These are phyloP conservation scores for Leucoraja erinaceus DNA, from an alignment of 2,113 vertebrate species.

Conservation along the genomic window DNA sequence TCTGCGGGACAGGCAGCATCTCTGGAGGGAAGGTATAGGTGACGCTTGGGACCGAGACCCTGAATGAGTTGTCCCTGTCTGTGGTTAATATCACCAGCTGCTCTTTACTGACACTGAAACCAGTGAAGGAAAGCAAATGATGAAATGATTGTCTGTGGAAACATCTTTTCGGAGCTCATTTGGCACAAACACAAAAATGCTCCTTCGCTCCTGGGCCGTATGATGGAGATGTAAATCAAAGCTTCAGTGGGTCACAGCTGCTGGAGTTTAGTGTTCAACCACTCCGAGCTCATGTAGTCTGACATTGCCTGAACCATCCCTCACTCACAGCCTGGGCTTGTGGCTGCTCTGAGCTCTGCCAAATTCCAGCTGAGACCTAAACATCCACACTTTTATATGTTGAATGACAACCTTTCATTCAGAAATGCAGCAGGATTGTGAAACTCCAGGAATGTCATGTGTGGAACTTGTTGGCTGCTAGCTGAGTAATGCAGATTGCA, in stretches of 20 bases:
- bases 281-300: neutral
- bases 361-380: neutral
- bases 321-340: neutral
- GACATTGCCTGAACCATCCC: neutral
- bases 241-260: neutral
- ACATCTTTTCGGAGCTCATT: neutral
- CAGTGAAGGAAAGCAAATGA: neutral
- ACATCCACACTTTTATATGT: neutral
- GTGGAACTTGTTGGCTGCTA: neutral
- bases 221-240: constrained; percentile 14
- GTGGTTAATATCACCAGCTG: neutral
- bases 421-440: constrained; percentile 28
- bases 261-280: neutral
- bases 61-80: neutral
- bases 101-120: neutral
- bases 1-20: too few relatives aligned
- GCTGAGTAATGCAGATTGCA: constrained; percentile 10
- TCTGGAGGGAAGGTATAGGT: too few relatives aligned
- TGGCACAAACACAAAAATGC: neutral
- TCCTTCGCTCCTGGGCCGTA: neutral
- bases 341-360: neutral
- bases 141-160: neutral
- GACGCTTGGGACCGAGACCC: too few relatives aligned
- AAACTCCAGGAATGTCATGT: neutral
- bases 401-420: constrained; percentile 25